A percentile compares a stretch with the other conserved stretches of the same genome.
Evolutionary conservation across 2,113 vertebrate genomes (phyloP).

Genomic region (Hippocampus barbouri): DNA sequence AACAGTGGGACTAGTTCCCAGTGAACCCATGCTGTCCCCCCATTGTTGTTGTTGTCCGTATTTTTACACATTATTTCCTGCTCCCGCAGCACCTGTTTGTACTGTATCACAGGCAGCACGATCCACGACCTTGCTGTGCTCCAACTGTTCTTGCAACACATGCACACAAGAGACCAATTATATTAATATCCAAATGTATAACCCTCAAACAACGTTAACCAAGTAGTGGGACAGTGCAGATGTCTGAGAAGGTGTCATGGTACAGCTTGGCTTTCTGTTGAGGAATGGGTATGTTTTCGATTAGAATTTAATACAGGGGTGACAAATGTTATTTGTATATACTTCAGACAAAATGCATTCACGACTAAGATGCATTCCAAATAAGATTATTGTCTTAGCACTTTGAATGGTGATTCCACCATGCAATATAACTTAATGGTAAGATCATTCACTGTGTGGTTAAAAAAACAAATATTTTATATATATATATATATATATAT

Average conservation of each 20-base stretch:
- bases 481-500: too few relatives aligned
- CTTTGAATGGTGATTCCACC: too few relatives aligned
- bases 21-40: constrained; percentile 42
- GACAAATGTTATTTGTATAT: too few relatives aligned
- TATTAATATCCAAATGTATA: constrained; percentile 42
- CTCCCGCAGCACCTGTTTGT: constrained; percentile 49
- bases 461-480: too few relatives aligned
- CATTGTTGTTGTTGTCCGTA: constrained; percentile 37
- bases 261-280: neutral
- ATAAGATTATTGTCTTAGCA: too few relatives aligned
- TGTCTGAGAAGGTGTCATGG: constrained; percentile 18
- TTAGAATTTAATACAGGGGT: neutral
- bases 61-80: constrained; percentile 7
- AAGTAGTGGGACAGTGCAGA: neutral
- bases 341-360: too few relatives aligned
- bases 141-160: constrained; percentile 39
- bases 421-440: too few relatives aligned
- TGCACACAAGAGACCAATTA: constrained; percentile 66
- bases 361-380: too few relatives aligned
- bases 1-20: constrained; percentile 50
- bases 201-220: constrained; percentile 51
- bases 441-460: too few relatives aligned
- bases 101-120: constrained; percentile 29
- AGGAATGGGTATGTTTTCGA: neutral
- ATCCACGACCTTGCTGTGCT: constrained; percentile 52